Base-by-base conservation (phyloP, 2,113 vertebrate species). In the Amblyopsis rosae region DNA sequence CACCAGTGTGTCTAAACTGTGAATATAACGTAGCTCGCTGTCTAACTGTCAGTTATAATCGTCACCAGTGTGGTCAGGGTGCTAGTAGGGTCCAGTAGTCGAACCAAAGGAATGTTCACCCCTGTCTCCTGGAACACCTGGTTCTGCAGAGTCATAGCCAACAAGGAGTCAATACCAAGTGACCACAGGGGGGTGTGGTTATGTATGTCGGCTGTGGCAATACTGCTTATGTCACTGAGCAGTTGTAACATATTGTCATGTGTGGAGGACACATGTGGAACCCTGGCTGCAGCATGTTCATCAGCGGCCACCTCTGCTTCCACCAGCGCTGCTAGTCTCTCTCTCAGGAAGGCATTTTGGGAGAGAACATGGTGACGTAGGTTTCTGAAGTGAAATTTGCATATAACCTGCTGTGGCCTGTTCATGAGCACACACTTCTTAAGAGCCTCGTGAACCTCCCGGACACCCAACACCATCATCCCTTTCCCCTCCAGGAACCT, bases 91-190 rank as follows among this genome's bases (percentile, higher is more conserved):
- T 96, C 94, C 61, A 96, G 77, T 69, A 96, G 80, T 78, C 81
- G 87, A 46, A 92, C 81, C 54, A 95, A 77, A 73, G 94, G 91
- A 65, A 97, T 81, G 67, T 92, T 93, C 9, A 95, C 87, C 10
- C 88, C 91, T 5, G 77, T 83, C 46, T 95, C 93, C 62, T 87
- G 86, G 62, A 94, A 95, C 35, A 95, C 87, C 10, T 77, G 85
- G 66, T 91, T 93, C 74, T 93, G 93, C 59, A 94, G 73, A 15
- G 92, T 93, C 92, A 94, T 92, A 60, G 92, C 92, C 63, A 94
- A 78, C 93, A 95, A 92, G 0, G 95, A 97, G 83, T 96, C 95
- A 11, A 96, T 86, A 2, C 94, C 95, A 57, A 96, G n/a, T 0
- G 86, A 86, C 1, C 69, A 76, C 50, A 96, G 89, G 3, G 78